Percentiles rank a stretch among this genome's conserved stretches.
Evolutionary conservation across 2,113 vertebrate species (phyloP).

Genomic region (Desmodus rotundus): DNA sequence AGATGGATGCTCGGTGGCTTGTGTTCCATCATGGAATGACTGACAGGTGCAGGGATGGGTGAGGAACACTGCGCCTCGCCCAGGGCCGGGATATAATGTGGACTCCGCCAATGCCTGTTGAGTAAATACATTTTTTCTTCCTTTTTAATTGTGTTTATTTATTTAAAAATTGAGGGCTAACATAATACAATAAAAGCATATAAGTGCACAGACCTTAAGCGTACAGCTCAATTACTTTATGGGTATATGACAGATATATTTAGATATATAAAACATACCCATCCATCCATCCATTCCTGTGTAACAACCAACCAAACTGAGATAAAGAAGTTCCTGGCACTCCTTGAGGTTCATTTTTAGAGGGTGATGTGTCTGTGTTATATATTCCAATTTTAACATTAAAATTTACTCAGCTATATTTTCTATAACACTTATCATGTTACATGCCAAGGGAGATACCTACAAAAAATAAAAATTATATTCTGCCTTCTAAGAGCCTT

Average conservation of each 20-base stretch:
- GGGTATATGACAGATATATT: no score
- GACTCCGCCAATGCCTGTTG: neutral
- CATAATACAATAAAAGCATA: neutral
- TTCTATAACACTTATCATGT: neutral
- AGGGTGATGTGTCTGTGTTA: neutral
- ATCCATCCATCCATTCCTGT: neutral
- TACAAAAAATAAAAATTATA: neutral
- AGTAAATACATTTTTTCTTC: neutral
- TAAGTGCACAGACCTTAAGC: neutral
- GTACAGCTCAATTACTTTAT: neutral
- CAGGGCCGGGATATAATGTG: neutral
- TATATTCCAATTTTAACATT: neutral
- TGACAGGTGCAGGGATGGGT: no score
- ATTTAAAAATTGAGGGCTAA: neutral
- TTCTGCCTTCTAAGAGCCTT: neutral
- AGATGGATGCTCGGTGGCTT: neutral
- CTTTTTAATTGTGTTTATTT: neutral
- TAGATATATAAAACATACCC: rapidly evolving
- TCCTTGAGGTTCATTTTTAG: neutral
- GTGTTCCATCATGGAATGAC: neutral
- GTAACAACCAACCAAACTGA: neutral
- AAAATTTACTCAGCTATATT: neutral
- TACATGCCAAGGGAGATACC: neutral
- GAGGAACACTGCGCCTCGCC: neutral
- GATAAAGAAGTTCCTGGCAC: neutral